Base-by-base conservation (phyloP, 2,113 vertebrate species). In the Peromyscus californicus region DNA sequence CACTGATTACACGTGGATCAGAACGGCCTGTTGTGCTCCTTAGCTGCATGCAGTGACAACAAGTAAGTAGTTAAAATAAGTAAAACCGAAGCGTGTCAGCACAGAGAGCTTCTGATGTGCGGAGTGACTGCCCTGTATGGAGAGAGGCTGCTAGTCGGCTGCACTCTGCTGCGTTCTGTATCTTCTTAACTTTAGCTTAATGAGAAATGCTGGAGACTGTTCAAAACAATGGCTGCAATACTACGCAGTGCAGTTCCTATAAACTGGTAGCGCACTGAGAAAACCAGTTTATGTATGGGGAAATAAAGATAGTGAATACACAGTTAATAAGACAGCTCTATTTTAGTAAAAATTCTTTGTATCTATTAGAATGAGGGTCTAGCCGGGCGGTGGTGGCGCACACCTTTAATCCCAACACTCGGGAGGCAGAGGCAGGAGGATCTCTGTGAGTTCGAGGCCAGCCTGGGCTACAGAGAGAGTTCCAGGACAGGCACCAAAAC, bases 271-370 rank as follows among this genome's bases (percentile, higher is more conserved):
- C 26, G 11, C 65, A 36, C 33, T 91, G 33, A 86, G 33, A 97
- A 96, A 93, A 90, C 2, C 1, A 17, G 45, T 57, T 84, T 75
- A 84, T 19, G 1, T 85, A 2, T 39, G 59, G 33, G 26, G 45
- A 96, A 95, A 59, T 82, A 87, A 87, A 91, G 42, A 90, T 26
- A 90, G 11, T n/a, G 69, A 93, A 70, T 79, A 65, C 70, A 74
- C 7, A 72, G 91, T 22, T 61, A 88, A 45, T 21, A 95, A 89
- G 61, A 31, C 94, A 42, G 39, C 51, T 79, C 29, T 90, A 5
- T 78, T 82, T 96, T 45, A 76, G 69, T 90, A 93, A 95, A 96
- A 93, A 63, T 2, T 13, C 6, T 24, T 39, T 61, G 8, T 24
- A 61, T 61, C 33, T 69, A 72, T 83, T 89, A 82, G 19, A 88